phyloP scores from a whole-genome alignment of 2,888 invertebrate species.

The Toxonevra muliebris region DNA sequence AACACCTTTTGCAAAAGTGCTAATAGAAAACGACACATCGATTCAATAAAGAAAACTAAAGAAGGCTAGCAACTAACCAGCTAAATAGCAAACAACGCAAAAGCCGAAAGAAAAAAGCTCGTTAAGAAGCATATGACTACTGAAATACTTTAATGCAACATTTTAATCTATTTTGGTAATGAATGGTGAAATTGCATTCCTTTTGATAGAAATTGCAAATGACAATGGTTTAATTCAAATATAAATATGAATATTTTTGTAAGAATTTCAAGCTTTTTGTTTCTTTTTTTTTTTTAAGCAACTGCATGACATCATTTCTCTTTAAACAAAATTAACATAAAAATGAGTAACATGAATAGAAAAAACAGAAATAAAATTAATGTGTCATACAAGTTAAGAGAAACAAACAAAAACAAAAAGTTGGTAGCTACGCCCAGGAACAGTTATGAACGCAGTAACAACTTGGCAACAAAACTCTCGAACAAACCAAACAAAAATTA shows the following conservation, averaged over 20 bases:
- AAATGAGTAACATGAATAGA: too few species aligned
- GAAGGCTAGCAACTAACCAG: slow-evolving; percentile 1
- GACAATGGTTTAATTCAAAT: slow-evolving; percentile 1
- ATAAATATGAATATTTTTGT: neutral
- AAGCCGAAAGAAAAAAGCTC: slow-evolving; percentile 24
- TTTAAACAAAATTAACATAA: neutral
- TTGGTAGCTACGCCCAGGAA: neutral
- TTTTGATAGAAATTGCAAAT: neutral
- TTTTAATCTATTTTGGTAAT: neutral
- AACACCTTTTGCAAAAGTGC: neutral
- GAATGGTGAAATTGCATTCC: neutral
- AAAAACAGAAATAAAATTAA: too few species aligned
- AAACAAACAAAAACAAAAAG: slow-evolving; percentile 1
- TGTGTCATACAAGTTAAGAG: neutral
- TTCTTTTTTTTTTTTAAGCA: neutral
- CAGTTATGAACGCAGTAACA: neutral
- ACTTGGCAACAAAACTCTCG: neutral
- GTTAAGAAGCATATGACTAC: slow-evolving; percentile 7
- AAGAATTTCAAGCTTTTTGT: neutral
- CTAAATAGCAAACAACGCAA: slow-evolving; percentile 12
- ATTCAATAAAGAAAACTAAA: slow-evolving; percentile 28
- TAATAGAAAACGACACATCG: slow-evolving; percentile 17
- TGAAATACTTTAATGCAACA: neutral
- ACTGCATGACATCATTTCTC: slow-evolving; percentile 1
- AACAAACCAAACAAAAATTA: neutral